Evolutionary conservation across 1,140 invertebrate genomes (phyloP).

Genomic region (Rhagoletis zephyria): DNA sequence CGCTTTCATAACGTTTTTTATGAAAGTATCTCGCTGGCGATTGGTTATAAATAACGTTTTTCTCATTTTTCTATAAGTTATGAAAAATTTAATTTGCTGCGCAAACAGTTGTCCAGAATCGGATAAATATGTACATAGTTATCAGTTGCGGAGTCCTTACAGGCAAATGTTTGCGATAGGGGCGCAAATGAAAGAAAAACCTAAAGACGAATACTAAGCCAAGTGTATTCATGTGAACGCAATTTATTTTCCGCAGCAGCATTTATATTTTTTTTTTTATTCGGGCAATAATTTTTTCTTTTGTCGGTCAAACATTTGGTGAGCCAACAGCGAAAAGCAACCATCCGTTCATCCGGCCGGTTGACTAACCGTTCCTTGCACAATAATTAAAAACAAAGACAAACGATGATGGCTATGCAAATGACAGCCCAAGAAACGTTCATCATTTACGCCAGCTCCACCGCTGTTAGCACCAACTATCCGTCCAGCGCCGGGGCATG

Average conservation of each 20-base stretch:
- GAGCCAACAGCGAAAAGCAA: background rate
- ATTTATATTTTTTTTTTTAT: conserved; percentile 32
- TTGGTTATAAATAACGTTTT: too few species aligned
- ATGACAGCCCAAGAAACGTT: conserved; percentile 65
- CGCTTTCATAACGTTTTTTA: too few species aligned
- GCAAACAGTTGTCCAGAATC: background rate
- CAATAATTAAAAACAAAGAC: conserved; percentile 70
- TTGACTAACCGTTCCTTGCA: conserved; percentile 51
- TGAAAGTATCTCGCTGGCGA: too few species aligned
- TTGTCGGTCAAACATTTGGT: background rate
- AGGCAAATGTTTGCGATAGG: background rate
- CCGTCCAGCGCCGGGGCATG: background rate
- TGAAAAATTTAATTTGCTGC: background rate
- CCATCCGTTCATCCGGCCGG: conserved; percentile 23
- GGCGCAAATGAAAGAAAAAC: background rate
- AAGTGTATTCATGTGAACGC: conserved; percentile 18
- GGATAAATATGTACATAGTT: background rate
- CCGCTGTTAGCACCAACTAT: background rate
- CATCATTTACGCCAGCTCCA: conserved; percentile 57
- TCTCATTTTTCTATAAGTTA: background rate
- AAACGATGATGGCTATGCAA: conserved; percentile 69
- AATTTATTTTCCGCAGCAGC: background rate
- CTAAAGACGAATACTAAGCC: conserved; percentile 17
- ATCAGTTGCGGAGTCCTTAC: background rate
- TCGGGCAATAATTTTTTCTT: conserved; percentile 8